A percentile compares a stretch with the other conserved stretches of the same genome.
These are phyloP conservation scores for Hippocampus comes DNA, from an alignment of 2,113 vertebrate species.

Conservation along the genomic window DNA sequence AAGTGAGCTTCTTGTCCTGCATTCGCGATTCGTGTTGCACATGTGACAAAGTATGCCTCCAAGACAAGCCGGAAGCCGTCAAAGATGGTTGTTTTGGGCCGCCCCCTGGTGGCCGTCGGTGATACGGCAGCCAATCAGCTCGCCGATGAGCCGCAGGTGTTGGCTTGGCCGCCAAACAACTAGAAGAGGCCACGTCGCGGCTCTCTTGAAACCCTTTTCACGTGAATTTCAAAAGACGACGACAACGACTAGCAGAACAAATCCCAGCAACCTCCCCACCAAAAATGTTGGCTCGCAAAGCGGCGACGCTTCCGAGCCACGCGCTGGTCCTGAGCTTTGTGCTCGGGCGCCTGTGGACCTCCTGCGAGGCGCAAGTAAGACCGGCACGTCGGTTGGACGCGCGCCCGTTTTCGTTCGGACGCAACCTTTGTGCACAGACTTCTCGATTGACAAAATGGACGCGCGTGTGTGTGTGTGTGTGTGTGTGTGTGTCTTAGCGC, in stretches of 20 bases:
- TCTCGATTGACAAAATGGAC: no score
- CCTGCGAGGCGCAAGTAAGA: conserved; percentile 40
- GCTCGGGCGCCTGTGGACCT: conserved; percentile 6
- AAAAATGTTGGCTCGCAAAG: conserved; percentile 21
- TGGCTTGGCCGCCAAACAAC: neutral
- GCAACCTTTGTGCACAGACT: neutral
- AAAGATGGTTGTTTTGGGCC: neutral
- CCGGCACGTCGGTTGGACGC: neutral
- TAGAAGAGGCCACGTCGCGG: neutral
- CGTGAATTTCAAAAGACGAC: neutral
- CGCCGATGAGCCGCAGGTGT: conserved; percentile 50
- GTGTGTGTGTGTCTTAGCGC: no score
- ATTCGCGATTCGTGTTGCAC: neutral
- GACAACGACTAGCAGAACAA: neutral
- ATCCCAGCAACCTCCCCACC: no score
- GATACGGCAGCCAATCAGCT: conserved; percentile 33
- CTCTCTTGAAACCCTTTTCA: neutral
- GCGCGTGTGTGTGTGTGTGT: neutral
- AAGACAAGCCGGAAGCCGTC: neutral
- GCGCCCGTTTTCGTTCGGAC: neutral
- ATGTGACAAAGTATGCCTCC: neutral
- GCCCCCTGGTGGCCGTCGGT: conserved; percentile 29
- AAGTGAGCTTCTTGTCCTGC: no score
- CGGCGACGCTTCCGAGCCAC: conserved; percentile 12
- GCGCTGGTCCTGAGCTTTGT: conserved; percentile 33